phyloP scores from a whole-genome alignment of 2,797 vertebrate species.

The Siniperca undulata region DNA sequence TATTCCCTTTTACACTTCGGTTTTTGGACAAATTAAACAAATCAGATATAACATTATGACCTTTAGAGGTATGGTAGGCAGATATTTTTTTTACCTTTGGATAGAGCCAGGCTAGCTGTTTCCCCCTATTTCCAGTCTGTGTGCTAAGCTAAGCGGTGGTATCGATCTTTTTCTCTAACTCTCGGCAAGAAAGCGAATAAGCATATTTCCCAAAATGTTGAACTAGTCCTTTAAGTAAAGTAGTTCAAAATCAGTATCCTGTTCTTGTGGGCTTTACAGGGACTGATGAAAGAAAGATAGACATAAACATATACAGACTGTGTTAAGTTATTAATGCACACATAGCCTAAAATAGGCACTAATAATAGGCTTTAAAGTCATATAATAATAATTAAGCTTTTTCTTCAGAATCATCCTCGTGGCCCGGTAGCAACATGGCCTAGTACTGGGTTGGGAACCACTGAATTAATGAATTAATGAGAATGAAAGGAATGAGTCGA shows the following conservation, averaged over 20 bases:
- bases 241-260: constrained; percentile 14
- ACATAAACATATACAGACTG: not conserved
- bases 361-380: constrained; percentile 15
- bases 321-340: constrained; percentile 13
- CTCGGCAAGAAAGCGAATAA: not conserved
- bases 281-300: not conserved
- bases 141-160: not conserved
- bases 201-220: not conserved
- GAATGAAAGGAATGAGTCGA: not conserved
- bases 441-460: not conserved
- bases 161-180: not conserved
- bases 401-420: not conserved
- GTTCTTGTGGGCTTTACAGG: constrained; percentile 1
- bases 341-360: not conserved
- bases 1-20: not conserved
- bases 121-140: not conserved
- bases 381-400: not conserved
- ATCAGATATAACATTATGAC: not conserved
- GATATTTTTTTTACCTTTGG: not conserved
- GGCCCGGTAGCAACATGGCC: not conserved
- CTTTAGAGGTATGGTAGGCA: not conserved
- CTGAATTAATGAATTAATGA: constrained; percentile 18
- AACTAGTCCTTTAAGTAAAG: not conserved
- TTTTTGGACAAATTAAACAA: not conserved
- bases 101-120: not conserved